Evolutionary conservation across 2,888 invertebrate genomes (phyloP), one percentile per base, ranked within the genome.

Genomic region (Petrolisthes manimaculis): DNA sequence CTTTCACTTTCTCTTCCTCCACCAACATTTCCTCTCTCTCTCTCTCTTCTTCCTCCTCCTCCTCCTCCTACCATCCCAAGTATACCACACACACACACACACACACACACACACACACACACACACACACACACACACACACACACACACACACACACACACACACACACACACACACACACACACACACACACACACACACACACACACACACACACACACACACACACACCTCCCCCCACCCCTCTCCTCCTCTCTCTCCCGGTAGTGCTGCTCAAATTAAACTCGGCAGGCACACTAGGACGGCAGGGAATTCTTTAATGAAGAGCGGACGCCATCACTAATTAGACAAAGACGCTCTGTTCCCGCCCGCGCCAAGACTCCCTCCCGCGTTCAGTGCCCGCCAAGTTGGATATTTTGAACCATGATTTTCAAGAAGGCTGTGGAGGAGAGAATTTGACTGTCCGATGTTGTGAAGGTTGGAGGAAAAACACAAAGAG

Each of bases 311-410:
- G 86, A 83, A 84, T 86, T 89, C 89, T 86, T 83, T 89, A 89
- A 89, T 89, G 89, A 89, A 89, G 89, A 89, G 89, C 56, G 83
- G 67, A 81, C 89, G 89, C 89, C 83, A 83, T 83, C 86, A 79
- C 86, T 89, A 89, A 89, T 89, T 89, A 86, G 89, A 82, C 86
- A 86, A 89, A 86, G 89, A 86, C 85, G n/a, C n/a, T 81, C 89
- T 61, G 37, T 67, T 79, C 55, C 87, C 83, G 78, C 79, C 71
- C 78, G 69, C 77, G 77, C 78, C 61, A 21, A 55, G 37, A 12
- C 37, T 51, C 51, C 75, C 75, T 75, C 75, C 77, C 53, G 37
- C 53, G 37, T 86, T 55, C 75, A 56, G 75, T 21, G 74, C 82
- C 53, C 24, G 82, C 75, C 55, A 74, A 86, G 83, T 86, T 87